Percentiles rank a stretch among this genome's conserved stretches.
Conservation (phyloP, 2,888 invertebrate species). For the Erebia aethiops region DNA sequence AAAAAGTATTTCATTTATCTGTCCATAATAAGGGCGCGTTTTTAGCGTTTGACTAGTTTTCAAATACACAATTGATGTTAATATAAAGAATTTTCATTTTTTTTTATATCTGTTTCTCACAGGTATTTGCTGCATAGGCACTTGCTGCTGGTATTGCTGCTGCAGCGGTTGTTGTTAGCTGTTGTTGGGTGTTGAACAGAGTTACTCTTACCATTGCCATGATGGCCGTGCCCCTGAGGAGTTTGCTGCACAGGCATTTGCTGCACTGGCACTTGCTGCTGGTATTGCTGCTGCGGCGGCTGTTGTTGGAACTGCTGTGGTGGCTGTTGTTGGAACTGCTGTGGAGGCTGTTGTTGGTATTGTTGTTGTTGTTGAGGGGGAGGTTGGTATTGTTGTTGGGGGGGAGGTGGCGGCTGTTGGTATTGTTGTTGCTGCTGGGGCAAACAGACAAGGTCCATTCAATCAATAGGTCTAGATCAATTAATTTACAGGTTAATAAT, state of each 20-base stretch:
- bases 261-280: slow-evolving; percentile 61
- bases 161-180: slow-evolving; percentile 2
- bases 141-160: neutral
- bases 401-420: slow-evolving; percentile 30
- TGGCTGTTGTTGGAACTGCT: slow-evolving; percentile 51
- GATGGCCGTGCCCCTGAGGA: slow-evolving; percentile 46
- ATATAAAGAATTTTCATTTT: too few relatives aligned
- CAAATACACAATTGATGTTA: too few relatives aligned
- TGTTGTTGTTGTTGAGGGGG: neutral
- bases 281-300: slow-evolving; percentile 58
- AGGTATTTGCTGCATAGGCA: neutral
- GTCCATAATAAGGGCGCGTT: too few relatives aligned
- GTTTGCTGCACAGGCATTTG: slow-evolving; percentile 48
- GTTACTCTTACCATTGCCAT: slow-evolving; percentile 11
- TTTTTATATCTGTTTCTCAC: neutral
- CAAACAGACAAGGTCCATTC: slow-evolving; percentile 47
- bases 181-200: neutral
- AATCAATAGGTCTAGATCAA: too few relatives aligned
- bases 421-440: slow-evolving; percentile 22
- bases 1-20: too few relatives aligned
- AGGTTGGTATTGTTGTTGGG: slow-evolving; percentile 5
- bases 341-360: neutral
- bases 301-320: slow-evolving; percentile 57
- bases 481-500: too few relatives aligned
- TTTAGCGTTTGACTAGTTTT: too few relatives aligned